Percentiles rank a stretch among this genome's conserved stretches.
phyloP scores from a whole-genome alignment of 2,113 vertebrate species.

The Willisornis vidua region DNA sequence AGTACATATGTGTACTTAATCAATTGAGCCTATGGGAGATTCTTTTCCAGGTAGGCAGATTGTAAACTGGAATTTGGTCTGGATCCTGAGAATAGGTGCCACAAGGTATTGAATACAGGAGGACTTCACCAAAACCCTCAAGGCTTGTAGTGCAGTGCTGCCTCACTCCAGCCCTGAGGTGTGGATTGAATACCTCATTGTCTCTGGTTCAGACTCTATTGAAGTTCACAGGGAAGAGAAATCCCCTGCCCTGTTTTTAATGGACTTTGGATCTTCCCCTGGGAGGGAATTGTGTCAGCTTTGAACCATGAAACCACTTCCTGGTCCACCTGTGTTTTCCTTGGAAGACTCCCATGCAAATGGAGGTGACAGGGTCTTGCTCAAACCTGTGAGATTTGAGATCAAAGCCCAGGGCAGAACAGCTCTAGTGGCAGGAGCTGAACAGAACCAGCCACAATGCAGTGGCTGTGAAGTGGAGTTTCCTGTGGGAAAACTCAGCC shows the following conservation, averaged over 20 bases:
- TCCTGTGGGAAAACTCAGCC: neutral
- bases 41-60: neutral
- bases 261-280: neutral
- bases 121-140: neutral
- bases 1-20: neutral
- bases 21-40: neutral
- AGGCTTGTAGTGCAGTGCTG: neutral
- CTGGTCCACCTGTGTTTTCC: conserved; percentile 32
- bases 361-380: neutral
- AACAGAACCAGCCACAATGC: neutral
- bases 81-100: neutral
- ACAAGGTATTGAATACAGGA: neutral
- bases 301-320: neutral
- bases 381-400: neutral
- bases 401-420: neutral
- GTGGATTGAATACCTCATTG: neutral
- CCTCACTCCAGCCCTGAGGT: neutral
- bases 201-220: neutral
- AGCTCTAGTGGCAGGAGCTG: neutral
- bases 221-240: neutral
- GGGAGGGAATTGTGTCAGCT: neutral
- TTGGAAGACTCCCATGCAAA: neutral
- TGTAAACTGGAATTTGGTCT: neutral
- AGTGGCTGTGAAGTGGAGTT: neutral
- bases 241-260: neutral